A percentile compares a stretch with the other conserved stretches of the same genome.
phyloP scores from a whole-genome alignment of 1,140 invertebrate species.

The Ceratosolen solmsi region DNA sequence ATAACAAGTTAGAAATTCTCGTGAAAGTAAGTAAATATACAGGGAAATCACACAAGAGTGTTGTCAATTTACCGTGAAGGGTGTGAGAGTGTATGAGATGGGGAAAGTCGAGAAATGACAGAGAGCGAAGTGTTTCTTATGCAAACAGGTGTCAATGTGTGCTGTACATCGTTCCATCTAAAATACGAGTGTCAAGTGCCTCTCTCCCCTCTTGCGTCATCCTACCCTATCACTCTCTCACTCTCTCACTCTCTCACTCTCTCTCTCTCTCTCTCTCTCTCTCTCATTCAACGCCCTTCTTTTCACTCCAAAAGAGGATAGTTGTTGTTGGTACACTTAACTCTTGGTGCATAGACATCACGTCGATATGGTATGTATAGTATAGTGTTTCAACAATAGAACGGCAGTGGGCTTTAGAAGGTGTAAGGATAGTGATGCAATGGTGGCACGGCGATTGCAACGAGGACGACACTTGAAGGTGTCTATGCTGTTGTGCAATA shows the following conservation, averaged over 20 bases:
- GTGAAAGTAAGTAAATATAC: not conserved
- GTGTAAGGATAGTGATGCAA: not conserved
- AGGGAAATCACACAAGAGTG: not conserved
- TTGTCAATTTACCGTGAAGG: not conserved
- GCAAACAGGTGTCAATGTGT: slow-evolving; percentile 37
- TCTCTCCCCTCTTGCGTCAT: no score
- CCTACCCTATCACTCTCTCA: no score
- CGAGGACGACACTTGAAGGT: slow-evolving; percentile 32
- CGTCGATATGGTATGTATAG: not conserved
- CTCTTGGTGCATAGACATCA: not conserved
- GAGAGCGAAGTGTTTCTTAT: slow-evolving; percentile 32
- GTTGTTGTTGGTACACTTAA: slow-evolving; percentile 17
- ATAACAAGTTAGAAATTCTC: not conserved
- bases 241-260: not conserved
- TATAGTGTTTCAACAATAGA: not conserved
- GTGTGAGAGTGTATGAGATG: not conserved
- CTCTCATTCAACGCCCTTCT: not conserved
- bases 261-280: not conserved
- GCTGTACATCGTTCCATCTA: slow-evolving; percentile 14
- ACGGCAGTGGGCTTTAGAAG: not conserved
- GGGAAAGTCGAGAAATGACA: not conserved
- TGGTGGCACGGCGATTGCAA: slow-evolving; percentile 2
- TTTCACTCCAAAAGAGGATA: not conserved
- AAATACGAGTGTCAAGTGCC: slow-evolving; percentile 20
- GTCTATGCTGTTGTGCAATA: not conserved